These are phyloP conservation scores for Siphamia tubifer DNA, from an alignment of 2,113 vertebrate species.

Conservation along the genomic window DNA sequence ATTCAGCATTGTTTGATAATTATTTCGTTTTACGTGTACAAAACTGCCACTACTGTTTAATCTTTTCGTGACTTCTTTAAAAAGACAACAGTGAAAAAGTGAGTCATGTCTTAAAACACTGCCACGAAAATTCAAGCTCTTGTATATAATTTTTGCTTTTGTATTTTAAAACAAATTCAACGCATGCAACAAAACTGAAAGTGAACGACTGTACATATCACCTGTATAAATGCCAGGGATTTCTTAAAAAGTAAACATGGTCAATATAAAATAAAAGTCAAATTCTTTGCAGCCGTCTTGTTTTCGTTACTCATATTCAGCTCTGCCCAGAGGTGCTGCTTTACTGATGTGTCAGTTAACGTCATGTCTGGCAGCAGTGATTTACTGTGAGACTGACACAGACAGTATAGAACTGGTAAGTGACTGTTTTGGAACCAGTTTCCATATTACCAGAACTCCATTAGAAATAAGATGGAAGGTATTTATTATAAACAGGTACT, in stretches of 20 bases:
- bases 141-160: slow-evolving; percentile 79
- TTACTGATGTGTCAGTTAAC: background rate
- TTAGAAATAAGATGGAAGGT: no score
- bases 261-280: slow-evolving; percentile 66
- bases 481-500: no score
- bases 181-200: slow-evolving; percentile 81
- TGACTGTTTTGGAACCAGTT: background rate
- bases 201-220: slow-evolving; percentile 80
- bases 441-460: no score
- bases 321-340: background rate
- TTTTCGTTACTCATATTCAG: background rate
- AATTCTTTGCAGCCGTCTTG: slow-evolving; percentile 54
- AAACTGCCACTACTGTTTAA: background rate
- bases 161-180: slow-evolving; percentile 71
- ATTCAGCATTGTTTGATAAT: no score
- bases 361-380: background rate
- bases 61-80: background rate
- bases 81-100: slow-evolving; percentile 24
- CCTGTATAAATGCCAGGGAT: slow-evolving; percentile 82
- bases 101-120: slow-evolving; percentile 53
- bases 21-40: no score
- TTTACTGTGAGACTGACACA: background rate
- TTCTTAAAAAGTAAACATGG: slow-evolving; percentile 71
- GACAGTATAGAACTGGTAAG: background rate
- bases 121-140: slow-evolving; percentile 61